A percentile compares a stretch with the other conserved stretches of the same genome.
These are phyloP conservation scores for Aethes cnicana DNA, from an alignment of 2,888 invertebrate species.

Conservation along the genomic window DNA sequence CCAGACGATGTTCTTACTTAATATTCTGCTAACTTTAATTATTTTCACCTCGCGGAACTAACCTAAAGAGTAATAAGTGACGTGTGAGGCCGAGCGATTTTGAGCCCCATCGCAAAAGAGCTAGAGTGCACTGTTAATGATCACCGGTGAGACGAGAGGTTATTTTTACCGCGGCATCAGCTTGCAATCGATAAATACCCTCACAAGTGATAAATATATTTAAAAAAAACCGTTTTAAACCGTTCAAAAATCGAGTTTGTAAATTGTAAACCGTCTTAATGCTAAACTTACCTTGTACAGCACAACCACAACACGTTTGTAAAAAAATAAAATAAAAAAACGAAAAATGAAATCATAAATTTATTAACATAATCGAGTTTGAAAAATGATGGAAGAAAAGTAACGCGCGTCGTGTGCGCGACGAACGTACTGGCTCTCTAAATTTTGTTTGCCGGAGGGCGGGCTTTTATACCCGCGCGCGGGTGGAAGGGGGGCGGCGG, in stretches of 20 bases:
- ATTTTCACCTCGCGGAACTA: constrained; percentile 41
- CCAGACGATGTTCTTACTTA: constrained; percentile 28
- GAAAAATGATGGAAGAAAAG: constrained; percentile 43
- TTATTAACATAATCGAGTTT: constrained; percentile 40
- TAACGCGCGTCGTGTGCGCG: constrained; percentile 51
- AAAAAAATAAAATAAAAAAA: constrained; percentile 41
- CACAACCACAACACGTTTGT: constrained; percentile 52
- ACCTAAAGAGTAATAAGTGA: constrained; percentile 38
- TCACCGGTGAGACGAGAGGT: background rate
- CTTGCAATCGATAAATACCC: constrained; percentile 30
- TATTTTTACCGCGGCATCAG: constrained; percentile 16
- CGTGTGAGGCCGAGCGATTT: constrained; percentile 24
- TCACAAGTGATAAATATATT: constrained; percentile 40
- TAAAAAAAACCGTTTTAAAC: constrained; percentile 14
- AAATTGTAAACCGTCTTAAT: constrained; percentile 17
- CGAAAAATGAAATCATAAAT: constrained; percentile 42
- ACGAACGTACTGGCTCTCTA: constrained; percentile 73
- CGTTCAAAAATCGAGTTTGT: constrained; percentile 6
- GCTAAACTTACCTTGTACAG: constrained; percentile 58
- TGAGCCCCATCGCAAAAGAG: constrained; percentile 23
- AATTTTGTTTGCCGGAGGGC: constrained; percentile 48
- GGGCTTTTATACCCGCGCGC: constrained; percentile 64
- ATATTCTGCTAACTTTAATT: constrained; percentile 49
- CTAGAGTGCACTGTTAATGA: constrained; percentile 22
- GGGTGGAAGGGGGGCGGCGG: constrained; percentile 60